A percentile compares a stretch with the other conserved stretches of the same genome.
Conservation (phyloP, 2,797 vertebrate genomes). For the Tenualosa thibaudeaui region DNA sequence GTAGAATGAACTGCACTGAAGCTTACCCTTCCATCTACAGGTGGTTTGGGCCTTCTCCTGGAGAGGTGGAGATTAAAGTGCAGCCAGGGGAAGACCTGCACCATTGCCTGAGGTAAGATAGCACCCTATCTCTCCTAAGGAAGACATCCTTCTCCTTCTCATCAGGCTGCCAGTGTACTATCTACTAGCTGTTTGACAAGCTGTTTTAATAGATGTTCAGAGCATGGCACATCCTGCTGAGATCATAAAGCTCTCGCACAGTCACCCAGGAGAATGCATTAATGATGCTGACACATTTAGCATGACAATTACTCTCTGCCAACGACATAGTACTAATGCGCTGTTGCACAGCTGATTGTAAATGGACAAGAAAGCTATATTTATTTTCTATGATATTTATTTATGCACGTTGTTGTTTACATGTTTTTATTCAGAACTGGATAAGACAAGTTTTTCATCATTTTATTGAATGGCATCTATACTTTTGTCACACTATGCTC, state of each 20-base stretch:
- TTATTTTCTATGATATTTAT: background rate
- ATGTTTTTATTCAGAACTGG: background rate
- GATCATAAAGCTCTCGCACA: background rate
- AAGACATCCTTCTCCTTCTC: background rate
- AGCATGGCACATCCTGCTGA: background rate
- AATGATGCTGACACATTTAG: background rate
- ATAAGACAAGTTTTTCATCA: background rate
- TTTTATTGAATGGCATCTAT: background rate
- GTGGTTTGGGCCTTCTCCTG: background rate
- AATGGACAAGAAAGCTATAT: background rate
- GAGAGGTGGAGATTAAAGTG: slow-evolving; percentile 23
- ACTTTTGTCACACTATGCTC: background rate
- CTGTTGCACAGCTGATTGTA: background rate
- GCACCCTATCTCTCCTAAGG: background rate
- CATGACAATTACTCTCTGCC: background rate
- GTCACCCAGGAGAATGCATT: slow-evolving; percentile 3
- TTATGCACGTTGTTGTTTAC: too few species aligned
- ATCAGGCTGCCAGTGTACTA: background rate
- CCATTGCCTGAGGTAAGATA: slow-evolving; percentile 12
- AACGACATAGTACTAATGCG: background rate
- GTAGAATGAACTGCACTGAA: background rate
- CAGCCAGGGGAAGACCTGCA: slow-evolving; percentile 1
- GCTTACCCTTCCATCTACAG: background rate
- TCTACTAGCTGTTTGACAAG: slow-evolving; percentile 1
- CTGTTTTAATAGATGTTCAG: background rate